A percentile compares a stretch with the other conserved stretches of the same genome.
Evolutionary conservation across 2,113 vertebrate genomes (phyloP).

Genomic region (Anthoscopus minutus): DNA sequence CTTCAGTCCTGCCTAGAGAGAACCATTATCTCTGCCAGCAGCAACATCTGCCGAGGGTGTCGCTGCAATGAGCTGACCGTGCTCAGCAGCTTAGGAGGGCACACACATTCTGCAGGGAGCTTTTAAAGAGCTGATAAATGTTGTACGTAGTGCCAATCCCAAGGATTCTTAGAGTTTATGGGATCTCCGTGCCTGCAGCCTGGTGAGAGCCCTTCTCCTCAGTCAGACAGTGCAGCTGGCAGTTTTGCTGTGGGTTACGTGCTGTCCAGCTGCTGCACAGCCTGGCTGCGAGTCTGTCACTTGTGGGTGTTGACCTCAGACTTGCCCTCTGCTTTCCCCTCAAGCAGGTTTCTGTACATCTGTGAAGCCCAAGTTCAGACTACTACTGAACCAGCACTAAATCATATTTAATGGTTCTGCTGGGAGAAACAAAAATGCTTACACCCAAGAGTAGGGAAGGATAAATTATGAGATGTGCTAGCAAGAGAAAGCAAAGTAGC

Average conservation of each 20-base stretch:
- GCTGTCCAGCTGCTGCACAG: neutral
- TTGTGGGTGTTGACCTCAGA: neutral
- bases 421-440: neutral
- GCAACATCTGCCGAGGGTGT: neutral
- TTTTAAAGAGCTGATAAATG: accelerated
- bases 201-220: neutral
- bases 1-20: neutral
- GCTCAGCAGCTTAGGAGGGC: neutral
- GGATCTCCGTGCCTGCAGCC: neutral
- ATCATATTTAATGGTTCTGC: neutral
- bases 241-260: neutral
- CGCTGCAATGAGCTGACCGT: neutral
- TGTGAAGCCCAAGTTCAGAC: neutral
- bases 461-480: neutral
- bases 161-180: neutral
- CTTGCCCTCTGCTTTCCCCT: neutral
- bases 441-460: neutral
- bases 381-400: neutral
- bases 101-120: neutral
- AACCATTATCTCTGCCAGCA: neutral
- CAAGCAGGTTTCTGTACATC: neutral
- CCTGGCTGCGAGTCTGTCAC: neutral
- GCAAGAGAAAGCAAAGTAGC: neutral
- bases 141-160: accelerated
- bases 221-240: neutral